Conservation (phyloP, 2,797 vertebrate genomes). For the Acanthopagrus latus region DNA sequence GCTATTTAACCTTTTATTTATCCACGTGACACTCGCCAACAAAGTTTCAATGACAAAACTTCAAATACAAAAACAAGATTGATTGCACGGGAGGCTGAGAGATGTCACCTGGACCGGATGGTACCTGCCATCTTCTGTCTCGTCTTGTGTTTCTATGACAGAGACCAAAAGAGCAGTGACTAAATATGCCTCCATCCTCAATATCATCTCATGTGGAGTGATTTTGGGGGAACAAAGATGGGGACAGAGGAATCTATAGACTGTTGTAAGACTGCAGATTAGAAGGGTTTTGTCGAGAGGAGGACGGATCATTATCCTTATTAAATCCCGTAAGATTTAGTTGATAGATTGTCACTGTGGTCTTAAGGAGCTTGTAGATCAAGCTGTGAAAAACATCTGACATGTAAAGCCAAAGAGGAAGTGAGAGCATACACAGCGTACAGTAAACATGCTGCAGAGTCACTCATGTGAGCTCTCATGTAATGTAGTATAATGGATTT, state of each 20-base stretch:
- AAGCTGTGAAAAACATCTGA: conserved; percentile 44
- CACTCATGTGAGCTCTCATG: conserved; percentile 1
- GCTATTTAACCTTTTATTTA: conserved; percentile 61
- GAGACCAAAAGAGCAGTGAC: neutral
- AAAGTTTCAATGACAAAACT: conserved; percentile 46
- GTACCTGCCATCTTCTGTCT: neutral
- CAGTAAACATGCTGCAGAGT: neutral
- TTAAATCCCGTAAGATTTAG: conserved; percentile 41
- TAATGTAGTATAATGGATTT: neutral
- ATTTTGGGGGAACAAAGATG: neutral
- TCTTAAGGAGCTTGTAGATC: conserved; percentile 42
- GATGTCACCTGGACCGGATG: too few species aligned
- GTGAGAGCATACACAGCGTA: neutral
- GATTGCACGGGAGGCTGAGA: neutral
- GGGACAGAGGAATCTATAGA: conserved; percentile 15
- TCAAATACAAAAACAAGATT: neutral
- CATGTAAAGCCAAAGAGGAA: conserved; percentile 17
- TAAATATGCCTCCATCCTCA: conserved; percentile 7
- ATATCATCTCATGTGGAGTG: conserved; percentile 1
- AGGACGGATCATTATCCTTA: conserved; percentile 40
- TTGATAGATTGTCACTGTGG: conserved; percentile 26
- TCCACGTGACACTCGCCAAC: conserved; percentile 20
- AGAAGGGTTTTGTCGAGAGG: neutral
- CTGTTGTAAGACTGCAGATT: conserved; percentile 16
- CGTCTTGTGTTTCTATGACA: neutral